Evolutionary conservation across 35 echinoderm and acorn worm genomes (phyloP).

Genomic region (Eucidaris tribuloides): DNA sequence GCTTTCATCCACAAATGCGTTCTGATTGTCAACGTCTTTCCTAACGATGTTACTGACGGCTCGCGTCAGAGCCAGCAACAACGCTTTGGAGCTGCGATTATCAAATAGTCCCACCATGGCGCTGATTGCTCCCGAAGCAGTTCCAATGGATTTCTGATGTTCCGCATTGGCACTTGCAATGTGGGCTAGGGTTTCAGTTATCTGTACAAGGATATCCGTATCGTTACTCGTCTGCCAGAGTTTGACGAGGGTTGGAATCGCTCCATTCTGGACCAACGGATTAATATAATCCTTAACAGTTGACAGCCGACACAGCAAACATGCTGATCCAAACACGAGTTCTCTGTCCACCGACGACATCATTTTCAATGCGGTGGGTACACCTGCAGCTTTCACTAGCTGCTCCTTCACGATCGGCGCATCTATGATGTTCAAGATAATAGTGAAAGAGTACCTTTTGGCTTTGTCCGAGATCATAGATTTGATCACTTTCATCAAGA

Average conservation of each 20-base stretch:
- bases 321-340: constrained; percentile 55
- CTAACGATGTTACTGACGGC: constrained; percentile 71
- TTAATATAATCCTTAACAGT: constrained; percentile 58
- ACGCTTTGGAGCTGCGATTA: constrained; percentile 38
- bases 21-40: constrained; percentile 67
- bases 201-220: constrained; percentile 74
- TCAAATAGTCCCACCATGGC: constrained; percentile 79
- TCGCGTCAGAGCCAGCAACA: constrained; percentile 68
- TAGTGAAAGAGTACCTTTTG: constrained; percentile 68
- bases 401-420: constrained; percentile 68
- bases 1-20: constrained; percentile 83
- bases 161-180: constrained; percentile 63
- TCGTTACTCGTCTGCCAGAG: constrained; percentile 75
- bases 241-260: constrained; percentile 71
- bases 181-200: constrained; percentile 60
- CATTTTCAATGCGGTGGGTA: constrained; percentile 70
- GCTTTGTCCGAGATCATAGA: constrained; percentile 66
- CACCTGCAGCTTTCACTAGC: constrained; percentile 75
- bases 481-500: constrained; percentile 84
- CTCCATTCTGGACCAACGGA: constrained; percentile 59
- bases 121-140: constrained; percentile 54
- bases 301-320: constrained; percentile 67
- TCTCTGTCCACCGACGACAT: constrained; percentile 58
- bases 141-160: constrained; percentile 71
- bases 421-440: constrained; percentile 78